These are phyloP conservation scores for Drosophila lacicola DNA, from an alignment of 2,888 invertebrate species.

Conservation along the genomic window DNA sequence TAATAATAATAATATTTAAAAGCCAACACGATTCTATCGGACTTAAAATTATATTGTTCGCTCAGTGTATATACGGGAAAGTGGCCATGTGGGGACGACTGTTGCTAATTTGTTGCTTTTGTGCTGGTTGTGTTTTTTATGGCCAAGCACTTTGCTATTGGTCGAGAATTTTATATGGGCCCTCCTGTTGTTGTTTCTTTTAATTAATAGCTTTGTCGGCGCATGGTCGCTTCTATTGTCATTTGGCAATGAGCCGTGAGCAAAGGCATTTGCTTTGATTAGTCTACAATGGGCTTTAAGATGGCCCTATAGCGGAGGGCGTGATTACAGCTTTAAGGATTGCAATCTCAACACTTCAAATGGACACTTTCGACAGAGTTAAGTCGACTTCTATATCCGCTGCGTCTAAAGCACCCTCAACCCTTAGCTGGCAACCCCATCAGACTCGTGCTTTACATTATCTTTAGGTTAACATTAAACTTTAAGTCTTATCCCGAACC, in stretches of 20 bases:
- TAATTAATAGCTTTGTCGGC: slow-evolving; percentile 64
- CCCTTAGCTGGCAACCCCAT: slow-evolving; percentile 18
- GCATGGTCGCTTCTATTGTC: slow-evolving; percentile 58
- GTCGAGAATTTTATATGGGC: slow-evolving; percentile 41
- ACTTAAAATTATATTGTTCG: neutral
- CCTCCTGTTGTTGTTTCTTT: slow-evolving; percentile 33
- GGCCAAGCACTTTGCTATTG: slow-evolving; percentile 37
- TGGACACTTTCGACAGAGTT: no score
- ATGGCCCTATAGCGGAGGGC: neutral
- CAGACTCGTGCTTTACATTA: neutral
- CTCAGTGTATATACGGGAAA: slow-evolving; percentile 10
- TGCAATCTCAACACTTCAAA: neutral
- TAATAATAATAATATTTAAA: no score
- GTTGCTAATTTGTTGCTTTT: slow-evolving; percentile 75
- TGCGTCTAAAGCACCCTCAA: neutral
- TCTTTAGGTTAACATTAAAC: slow-evolving; percentile 2
- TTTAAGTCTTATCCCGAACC: slow-evolving; percentile 1
- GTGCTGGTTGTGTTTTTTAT: slow-evolving; percentile 47
- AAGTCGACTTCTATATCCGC: neutral
- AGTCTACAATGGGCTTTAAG: slow-evolving; percentile 38
- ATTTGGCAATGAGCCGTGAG: slow-evolving; percentile 59
- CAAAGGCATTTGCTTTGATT: slow-evolving; percentile 68
- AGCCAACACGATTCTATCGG: no score
- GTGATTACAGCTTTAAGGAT: slow-evolving; percentile 8
- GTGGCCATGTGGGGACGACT: slow-evolving; percentile 38